Conservation (phyloP, 2,888 invertebrate genomes). For the Leptopilina drosophilae region DNA sequence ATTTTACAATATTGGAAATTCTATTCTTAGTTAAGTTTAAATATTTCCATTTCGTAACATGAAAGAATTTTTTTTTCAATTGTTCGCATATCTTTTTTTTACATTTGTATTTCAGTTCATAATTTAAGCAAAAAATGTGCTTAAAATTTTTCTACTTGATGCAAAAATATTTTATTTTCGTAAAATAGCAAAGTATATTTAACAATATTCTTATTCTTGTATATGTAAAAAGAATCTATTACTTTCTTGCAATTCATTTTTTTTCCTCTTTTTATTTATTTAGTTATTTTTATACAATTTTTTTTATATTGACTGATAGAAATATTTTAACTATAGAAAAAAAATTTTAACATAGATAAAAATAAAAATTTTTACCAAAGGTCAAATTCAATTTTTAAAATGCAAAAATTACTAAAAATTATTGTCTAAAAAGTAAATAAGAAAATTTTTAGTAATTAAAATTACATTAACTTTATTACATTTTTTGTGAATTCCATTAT, state of each 20-base stretch:
- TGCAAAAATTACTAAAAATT: too few relatives aligned
- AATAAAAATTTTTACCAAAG: too few relatives aligned
- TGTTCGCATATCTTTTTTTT: background rate
- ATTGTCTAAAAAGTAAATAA: too few relatives aligned
- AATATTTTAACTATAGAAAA: background rate
- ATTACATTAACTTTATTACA: too few relatives aligned
- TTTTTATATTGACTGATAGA: background rate
- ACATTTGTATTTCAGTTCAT: background rate
- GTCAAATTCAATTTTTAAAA: too few relatives aligned
- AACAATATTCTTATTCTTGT: constrained; percentile 2
- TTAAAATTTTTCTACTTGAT: constrained; percentile 4
- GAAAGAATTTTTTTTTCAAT: background rate
- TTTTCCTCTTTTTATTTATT: background rate
- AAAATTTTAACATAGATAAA: too few relatives aligned
- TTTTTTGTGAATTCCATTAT: too few relatives aligned
- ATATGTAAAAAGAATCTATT: background rate
- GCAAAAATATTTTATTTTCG: constrained; percentile 14
- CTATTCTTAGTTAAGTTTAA: background rate
- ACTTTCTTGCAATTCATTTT: background rate
- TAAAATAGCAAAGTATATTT: constrained; percentile 3
- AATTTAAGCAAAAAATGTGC: background rate
- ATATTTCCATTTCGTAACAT: constrained; percentile 13
- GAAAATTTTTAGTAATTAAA: too few relatives aligned
- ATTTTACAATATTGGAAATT: too few relatives aligned
- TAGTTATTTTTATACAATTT: background rate